Conservation (phyloP, 2,113 vertebrate species). For the Trichechus manatus region DNA sequence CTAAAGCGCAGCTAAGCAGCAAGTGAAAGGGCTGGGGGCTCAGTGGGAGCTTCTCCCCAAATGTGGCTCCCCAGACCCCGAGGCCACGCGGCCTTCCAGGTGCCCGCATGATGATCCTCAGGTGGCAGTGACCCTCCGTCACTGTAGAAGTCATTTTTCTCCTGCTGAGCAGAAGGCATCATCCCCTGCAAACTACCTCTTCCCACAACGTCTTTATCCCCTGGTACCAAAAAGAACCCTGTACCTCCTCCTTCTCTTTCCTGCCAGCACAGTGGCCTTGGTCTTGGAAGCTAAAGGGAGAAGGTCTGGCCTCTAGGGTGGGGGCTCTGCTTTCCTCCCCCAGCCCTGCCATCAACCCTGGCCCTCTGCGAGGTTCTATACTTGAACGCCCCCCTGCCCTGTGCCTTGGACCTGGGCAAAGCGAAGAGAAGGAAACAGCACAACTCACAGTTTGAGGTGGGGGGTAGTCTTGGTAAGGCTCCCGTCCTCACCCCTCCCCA, state of each 20-base stretch:
- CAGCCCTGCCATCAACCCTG: neutral
- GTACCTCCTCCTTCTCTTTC: slow-evolving; percentile 59
- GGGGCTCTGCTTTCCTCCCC: neutral
- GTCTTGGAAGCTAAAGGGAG: slow-evolving; percentile 59
- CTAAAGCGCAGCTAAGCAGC: neutral
- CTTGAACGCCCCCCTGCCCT: slow-evolving; percentile 75
- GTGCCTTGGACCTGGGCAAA: slow-evolving; percentile 67
- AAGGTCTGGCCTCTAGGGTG: neutral
- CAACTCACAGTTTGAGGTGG: slow-evolving; percentile 53
- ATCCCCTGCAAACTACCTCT: slow-evolving; percentile 85
- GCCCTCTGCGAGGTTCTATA: slow-evolving; percentile 61
- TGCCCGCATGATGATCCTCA: slow-evolving; percentile 69
- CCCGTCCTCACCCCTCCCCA: neutral
- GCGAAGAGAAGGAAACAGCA: slow-evolving; percentile 54
- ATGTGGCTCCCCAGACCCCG: slow-evolving; percentile 19
- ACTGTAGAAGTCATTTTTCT: slow-evolving; percentile 77
- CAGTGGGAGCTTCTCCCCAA: neutral
- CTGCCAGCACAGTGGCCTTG: slow-evolving; percentile 60
- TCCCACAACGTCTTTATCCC: slow-evolving; percentile 81
- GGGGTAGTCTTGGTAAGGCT: slow-evolving; percentile 52
- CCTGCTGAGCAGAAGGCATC: slow-evolving; percentile 82
- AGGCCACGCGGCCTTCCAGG: slow-evolving; percentile 35
- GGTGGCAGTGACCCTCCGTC: slow-evolving; percentile 77
- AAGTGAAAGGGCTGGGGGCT: neutral
- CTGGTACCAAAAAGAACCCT: slow-evolving; percentile 82